Evolutionary conservation across 2,113 vertebrate genomes (phyloP).

Genomic region (Aptenodytes forsteri): DNA sequence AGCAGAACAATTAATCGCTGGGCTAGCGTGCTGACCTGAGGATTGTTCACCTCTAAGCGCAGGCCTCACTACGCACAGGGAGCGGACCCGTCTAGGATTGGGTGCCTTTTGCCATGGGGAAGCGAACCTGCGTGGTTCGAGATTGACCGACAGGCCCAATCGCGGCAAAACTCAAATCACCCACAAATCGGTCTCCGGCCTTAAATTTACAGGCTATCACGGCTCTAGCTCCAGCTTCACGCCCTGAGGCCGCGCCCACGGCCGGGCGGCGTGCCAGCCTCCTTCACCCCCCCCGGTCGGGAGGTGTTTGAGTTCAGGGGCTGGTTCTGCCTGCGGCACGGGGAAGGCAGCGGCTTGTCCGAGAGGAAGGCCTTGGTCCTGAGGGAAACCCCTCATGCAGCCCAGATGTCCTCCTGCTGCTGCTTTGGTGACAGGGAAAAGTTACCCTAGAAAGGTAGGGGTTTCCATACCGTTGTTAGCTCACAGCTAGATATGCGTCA

Average conservation of each 20-base stretch:
- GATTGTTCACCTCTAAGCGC: accelerated
- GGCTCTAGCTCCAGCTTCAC: accelerated
- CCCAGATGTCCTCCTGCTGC: not conserved
- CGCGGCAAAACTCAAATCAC: not conserved
- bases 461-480: not conserved
- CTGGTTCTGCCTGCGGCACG: not conserved
- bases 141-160: not conserved
- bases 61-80: accelerated
- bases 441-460: too few relatives aligned
- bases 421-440: not conserved
- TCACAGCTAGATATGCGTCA: not conserved
- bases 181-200: not conserved
- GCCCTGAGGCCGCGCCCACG: not conserved
- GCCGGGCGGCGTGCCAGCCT: too few relatives aligned
- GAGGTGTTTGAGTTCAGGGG: not conserved
- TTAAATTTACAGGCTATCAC: accelerated
- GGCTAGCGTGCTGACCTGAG: not conserved
- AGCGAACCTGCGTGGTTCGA: accelerated
- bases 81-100: accelerated
- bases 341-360: not conserved
- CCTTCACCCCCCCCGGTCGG: too few relatives aligned
- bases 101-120: not conserved
- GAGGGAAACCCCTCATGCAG: accelerated
- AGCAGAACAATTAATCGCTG: not conserved
- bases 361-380: not conserved